Evolutionary conservation across 2,797 vertebrate species (phyloP), one percentile per base, ranked within the genome.

Genomic region (Neosilurus hyrtlii): DNA sequence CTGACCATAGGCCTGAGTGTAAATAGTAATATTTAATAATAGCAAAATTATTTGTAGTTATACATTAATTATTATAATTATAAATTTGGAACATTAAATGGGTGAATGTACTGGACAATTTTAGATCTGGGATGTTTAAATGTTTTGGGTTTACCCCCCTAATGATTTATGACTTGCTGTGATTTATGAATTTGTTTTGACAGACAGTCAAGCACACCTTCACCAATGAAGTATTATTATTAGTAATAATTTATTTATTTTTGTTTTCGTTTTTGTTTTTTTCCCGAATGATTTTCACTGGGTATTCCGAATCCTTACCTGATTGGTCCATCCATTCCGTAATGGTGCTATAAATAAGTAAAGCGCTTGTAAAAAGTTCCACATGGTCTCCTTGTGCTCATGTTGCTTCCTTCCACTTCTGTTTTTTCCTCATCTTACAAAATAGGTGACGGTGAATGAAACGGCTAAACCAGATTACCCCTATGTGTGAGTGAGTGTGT

Each of bases 161-260:
- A 43, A 43, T 35, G 35, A 68, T 68, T 43, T 68, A 20, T 67
- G 65, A 67, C 43, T 54, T n/a, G 5, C 14, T 72, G 7, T 18
- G 15, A 73, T 73, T 73, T 73, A 73, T 35, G 16, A 30, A 56
- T 56, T 74, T 56, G 71, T 74, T 73, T 73, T 56, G 71, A 73
- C 52, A 56, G 24, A 20, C 2, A 73, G 52, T 30, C 30, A 73
- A 73, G 71, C 26, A 73, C 24, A 18, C 14, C 16, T 0, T 73
- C 51, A 73, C 15, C 5, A 10, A 2, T 4, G 43, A 30, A 30
- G 1, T 30, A 30, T 30, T 30, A 30, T 30, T 30, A 30, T 30
- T 30, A 30, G 1, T 30, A 30, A 1, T 30, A 30, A 30, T 30
- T 43, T 2, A 43, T 43, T 43, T 43, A 0, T 43, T 43, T 43